A percentile compares a stretch with the other conserved stretches of the same genome.
Evolutionary conservation across 2,888 invertebrate species (phyloP).

Genomic region (Malthinus seriepunctatus): DNA sequence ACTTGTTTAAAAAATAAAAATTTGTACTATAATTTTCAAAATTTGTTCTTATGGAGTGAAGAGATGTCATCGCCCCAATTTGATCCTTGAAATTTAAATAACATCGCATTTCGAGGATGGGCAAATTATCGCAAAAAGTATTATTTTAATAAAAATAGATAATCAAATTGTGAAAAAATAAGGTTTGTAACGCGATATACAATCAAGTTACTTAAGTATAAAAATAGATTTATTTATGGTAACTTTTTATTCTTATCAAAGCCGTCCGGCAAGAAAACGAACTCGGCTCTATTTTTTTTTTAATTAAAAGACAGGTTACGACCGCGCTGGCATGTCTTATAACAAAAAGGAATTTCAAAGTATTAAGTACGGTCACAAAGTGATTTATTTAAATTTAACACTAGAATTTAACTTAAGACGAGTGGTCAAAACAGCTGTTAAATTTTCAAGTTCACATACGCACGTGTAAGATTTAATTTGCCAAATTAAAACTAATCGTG

Average conservation of each 20-base stretch:
- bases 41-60: too few species aligned
- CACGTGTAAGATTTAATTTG: neutral
- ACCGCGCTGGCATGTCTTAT: constrained; percentile 16
- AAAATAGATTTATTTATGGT: constrained; percentile 4
- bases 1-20: too few species aligned
- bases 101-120: too few species aligned
- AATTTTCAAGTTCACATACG: neutral
- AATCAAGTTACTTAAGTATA: neutral
- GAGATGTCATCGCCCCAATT: too few species aligned
- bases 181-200: too few species aligned
- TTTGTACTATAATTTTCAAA: too few species aligned
- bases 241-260: constrained; percentile 3
- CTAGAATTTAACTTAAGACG: neutral
- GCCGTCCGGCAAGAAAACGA: constrained; percentile 1
- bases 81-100: too few species aligned
- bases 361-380: neutral
- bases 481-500: neutral
- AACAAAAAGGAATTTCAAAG: constrained; percentile 10
- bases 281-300: constrained; percentile 9
- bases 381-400: neutral
- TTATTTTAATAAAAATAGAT: too few species aligned
- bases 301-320: constrained; percentile 9
- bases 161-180: too few species aligned
- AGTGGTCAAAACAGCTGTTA: neutral
- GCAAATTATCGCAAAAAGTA: too few species aligned